These are phyloP conservation scores for Sardinella longiceps DNA, from an alignment of 2,797 vertebrate species.

Conservation along the genomic window DNA sequence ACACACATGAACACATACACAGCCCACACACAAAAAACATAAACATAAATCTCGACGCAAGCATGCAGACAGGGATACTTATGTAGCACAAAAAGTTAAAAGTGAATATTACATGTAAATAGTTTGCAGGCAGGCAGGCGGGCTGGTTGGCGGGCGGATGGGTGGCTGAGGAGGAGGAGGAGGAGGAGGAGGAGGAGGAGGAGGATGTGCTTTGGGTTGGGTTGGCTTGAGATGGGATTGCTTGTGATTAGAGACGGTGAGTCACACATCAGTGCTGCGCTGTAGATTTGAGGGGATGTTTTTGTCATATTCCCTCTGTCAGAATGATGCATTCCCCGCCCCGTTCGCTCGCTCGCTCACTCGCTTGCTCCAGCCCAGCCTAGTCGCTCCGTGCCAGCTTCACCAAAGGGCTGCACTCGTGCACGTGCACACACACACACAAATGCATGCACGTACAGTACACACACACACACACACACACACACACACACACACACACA, in stretches of 20 bases:
- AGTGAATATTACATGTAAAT: constrained; percentile 3
- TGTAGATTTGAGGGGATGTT: constrained; percentile 4
- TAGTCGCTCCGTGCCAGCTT: neutral
- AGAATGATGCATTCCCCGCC: neutral
- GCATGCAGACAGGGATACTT: neutral
- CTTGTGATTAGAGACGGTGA: constrained; percentile 14
- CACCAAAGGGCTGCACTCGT: neutral
- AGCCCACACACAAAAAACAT: constrained; percentile 20
- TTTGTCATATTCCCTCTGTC: constrained; percentile 22
- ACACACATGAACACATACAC: neutral
- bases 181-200: too few species aligned
- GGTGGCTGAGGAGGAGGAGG: too few species aligned
- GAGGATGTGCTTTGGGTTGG: neutral
- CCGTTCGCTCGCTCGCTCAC: too few species aligned
- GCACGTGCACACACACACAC: neutral
- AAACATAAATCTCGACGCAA: neutral
- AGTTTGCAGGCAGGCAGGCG: neutral
- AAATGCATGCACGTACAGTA: too few species aligned
- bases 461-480: too few species aligned
- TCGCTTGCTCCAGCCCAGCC: too few species aligned
- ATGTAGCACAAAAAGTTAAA: neutral
- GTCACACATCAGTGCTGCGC: neutral
- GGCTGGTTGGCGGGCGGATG: neutral
- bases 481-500: too few species aligned
- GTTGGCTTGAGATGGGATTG: constrained; percentile 19